Evolutionary conservation across 1,140 invertebrate genomes (phyloP), one percentile per base, ranked within the genome.

Genomic region (Battus philenor): DNA sequence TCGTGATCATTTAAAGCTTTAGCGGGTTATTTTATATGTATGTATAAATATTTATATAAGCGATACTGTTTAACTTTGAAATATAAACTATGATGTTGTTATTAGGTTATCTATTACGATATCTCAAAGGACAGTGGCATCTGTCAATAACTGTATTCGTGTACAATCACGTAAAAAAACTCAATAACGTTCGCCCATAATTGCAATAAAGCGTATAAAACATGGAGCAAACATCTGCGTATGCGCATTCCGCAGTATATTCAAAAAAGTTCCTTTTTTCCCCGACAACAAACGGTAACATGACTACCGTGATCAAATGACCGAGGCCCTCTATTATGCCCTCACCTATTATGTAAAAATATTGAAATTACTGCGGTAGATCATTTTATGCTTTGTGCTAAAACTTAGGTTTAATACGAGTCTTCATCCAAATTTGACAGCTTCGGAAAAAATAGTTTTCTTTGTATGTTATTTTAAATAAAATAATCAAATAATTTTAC

Each of bases 191-290:
- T 61, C n/a, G 67, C 58, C 54, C 43, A 54, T 54, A 31, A 67
- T 68, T 71, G 68, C 63, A 68, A 77, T 68, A 60, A 69, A 61
- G 47, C 45, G 24, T 47, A 67, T 61, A 75, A 80, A 81, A 78
- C 78, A 59, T 65, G 68, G 68, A 68, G 64, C 68, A 67, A 62
- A 66, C 77, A 81, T 75, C 75, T 81, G 77, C 76, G 68, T 60
- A 53, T 43, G 59, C 54, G 64, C 59, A 55, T 52, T 71, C 65
- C 57, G 53, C 63, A 41, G 12, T 41, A 20, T 75, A 69, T 78
- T 70, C 59, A 71, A 71, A 70, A 69, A 68, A 52, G 54, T 68
- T 66, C 68, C 56, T 63, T 59, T 64, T 67, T 61, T 53, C 44
- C 32, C 51, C 13, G 17, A 54, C 61, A 62, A 69, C 69, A 57